Evolutionary conservation across 2,113 vertebrate species (phyloP), one percentile per base, ranked within the genome.

Genomic region (Sapayoa aenigma): DNA sequence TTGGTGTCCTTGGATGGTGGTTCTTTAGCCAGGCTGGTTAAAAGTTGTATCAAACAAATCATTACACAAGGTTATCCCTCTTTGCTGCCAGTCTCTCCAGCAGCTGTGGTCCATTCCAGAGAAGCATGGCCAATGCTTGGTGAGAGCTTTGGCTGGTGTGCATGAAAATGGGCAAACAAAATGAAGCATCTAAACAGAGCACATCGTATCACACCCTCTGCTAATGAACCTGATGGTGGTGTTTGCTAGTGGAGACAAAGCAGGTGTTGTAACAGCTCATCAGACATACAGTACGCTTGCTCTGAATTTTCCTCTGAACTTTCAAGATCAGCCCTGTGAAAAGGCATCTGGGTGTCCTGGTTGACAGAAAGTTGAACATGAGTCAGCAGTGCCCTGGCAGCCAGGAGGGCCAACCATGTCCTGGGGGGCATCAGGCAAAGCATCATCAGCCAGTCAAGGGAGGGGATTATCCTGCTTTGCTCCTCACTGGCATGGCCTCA

Each of bases 371-470:
- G 39, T 6, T 75, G 39, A 52, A 21, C 0, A 0, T 6, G 39
- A 68, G 24, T 14, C 62, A 60, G 69, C 39, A 75, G n/a, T 46
- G 28, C 46, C 24, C 53, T 47, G 78, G 46, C n/a, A 89, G 24
- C 24, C 62, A 68, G 62, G 20, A 82, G 24, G 13, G 33, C 19
- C 20, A 60, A 2, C 5, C 2, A 1, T 46, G 46, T 5, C 20
- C 46, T 53, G 24, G 53, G 28, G 16, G 0, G 23, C n/a, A 59
- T 21, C 46, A 60, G 53, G 46, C 53, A 13, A 46, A 39, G 39
- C 46, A 60, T 30, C 0, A 0, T 27, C 37, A 46, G 33, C 15
- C 0, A 0, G 28, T 47, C 9, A 33, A 68, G 39, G 15, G 78
- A 68, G 16, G 19, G 15, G 53, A 60, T 25, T 67, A 46, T 52